Conservation (phyloP, 2,113 vertebrate genomes). For the Ancistrus triradiatus region DNA sequence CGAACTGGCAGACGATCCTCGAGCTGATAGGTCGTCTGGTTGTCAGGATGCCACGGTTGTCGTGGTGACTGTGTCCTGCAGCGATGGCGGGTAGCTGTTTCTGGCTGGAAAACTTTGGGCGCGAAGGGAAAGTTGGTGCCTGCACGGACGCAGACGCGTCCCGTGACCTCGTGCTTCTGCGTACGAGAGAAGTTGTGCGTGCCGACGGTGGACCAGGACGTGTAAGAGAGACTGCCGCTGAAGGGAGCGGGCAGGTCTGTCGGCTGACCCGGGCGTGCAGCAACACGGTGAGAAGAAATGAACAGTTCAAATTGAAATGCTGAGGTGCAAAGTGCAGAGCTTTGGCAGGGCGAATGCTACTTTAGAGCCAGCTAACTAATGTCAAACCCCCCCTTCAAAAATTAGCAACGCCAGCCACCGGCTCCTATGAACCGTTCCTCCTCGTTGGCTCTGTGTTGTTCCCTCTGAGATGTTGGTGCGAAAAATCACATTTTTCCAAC, state of each 20-base stretch:
- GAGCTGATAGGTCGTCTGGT: conserved; percentile 37
- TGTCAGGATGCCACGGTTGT: conserved; percentile 41
- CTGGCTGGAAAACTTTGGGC: conserved; percentile 38
- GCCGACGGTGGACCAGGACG: too few relatives aligned
- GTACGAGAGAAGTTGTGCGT: too few relatives aligned
- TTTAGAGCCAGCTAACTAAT: conserved; percentile 40
- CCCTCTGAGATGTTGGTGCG: conserved; percentile 55
- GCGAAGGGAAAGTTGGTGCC: conserved; percentile 25
- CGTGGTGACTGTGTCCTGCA: conserved; percentile 40
- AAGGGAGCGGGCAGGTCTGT: not conserved
- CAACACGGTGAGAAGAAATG: not conserved
- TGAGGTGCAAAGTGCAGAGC: conserved; percentile 32
- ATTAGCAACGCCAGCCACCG: conserved; percentile 51
- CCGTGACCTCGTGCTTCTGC: too few relatives aligned
- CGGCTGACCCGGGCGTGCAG: not conserved
- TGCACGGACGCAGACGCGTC: conserved; percentile 1
- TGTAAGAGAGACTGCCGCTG: not conserved
- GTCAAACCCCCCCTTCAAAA: conserved; percentile 61
- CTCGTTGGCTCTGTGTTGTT: conserved; percentile 37
- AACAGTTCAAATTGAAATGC: conserved; percentile 30
- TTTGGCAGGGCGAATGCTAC: conserved; percentile 1
- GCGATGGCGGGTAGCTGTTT: conserved; percentile 41
- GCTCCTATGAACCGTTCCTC: conserved; percentile 2
- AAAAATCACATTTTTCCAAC: conserved; percentile 71
- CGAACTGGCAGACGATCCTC: conserved; percentile 29